These are phyloP conservation scores for Glaucomys volans DNA, from an alignment of 2,113 vertebrate species.

Conservation along the genomic window DNA sequence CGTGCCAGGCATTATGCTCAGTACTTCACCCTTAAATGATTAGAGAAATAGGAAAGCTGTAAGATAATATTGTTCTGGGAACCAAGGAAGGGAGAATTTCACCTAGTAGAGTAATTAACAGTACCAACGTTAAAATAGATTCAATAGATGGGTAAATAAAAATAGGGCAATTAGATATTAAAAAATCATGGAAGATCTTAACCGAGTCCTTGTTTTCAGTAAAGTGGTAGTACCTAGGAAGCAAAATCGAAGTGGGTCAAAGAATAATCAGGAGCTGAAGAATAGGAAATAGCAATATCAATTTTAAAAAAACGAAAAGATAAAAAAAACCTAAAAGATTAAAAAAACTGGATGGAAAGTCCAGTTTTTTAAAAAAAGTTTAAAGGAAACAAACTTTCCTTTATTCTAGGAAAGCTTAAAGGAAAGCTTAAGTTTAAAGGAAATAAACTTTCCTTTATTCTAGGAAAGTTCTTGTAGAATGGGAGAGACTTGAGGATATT, in stretches of 20 bases:
- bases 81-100: background rate
- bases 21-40: background rate
- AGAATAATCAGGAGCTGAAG: background rate
- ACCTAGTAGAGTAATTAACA: background rate
- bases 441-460: too few relatives aligned
- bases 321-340: too few relatives aligned
- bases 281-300: background rate
- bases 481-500: background rate
- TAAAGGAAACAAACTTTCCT: too few relatives aligned
- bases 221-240: background rate
- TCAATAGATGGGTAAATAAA: background rate
- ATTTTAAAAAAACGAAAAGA: background rate
- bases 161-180: background rate
- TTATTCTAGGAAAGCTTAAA: too few relatives aligned
- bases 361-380: too few relatives aligned
- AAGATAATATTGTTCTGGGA: slow-evolving; percentile 2
- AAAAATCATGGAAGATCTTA: background rate
- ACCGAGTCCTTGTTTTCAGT: background rate
- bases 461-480: background rate
- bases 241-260: background rate
- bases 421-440: too few relatives aligned
- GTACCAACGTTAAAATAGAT: background rate
- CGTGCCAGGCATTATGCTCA: background rate
- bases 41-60: background rate
- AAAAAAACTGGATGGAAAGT: background rate